Evolutionary conservation across 2,888 invertebrate species (phyloP), one percentile per base, ranked within the genome.

Genomic region (Tuberolachnus salignus): DNA sequence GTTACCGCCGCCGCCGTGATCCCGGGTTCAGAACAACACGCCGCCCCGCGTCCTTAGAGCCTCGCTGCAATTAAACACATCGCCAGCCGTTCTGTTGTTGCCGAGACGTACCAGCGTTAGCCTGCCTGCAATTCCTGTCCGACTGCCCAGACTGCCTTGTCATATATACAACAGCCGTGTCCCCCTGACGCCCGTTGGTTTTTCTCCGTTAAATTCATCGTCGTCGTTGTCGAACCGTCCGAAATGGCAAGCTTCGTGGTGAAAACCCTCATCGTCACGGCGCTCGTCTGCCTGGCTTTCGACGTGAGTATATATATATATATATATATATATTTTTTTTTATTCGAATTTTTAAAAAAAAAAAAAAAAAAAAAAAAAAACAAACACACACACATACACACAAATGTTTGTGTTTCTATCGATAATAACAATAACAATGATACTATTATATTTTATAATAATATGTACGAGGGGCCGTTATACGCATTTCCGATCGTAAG

Each of bases 241-340:
- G n/a, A 14, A 61, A 78, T 78, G 78, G 66, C 57, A 55, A 55
- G 42, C 23, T 42, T 59, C 16, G n/a, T 59, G 42, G 49, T 78
- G 21, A 78, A 69, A 78, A 21, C 59, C 44, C 26, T 78, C 34
- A 42, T 51, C 67, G 67, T 78, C 46, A 13, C 51, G 11, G 57
- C 67, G 1, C 69, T 78, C 51, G 69, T 78, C 16, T 78, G 78
- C 49, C 49, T 78, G 14, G 34, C 61, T 4, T n/a, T 69, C 21
- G 78, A 78, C 59, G 78, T 78, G 57, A 78, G 78, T 78, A 78
- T 51, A 44, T 19, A 14, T 8, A 10, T 1, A n/a, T n/a, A n/a
- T n/a, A n/a, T n/a, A n/a, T n/a, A n/a, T n/a, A n/a, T n/a, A n/a
- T n/a, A n/a, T n/a, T n/a, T n/a, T n/a, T n/a, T n/a, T n/a, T n/a